Conservation (phyloP, 2,888 invertebrate genomes). For the Bombyx huttoni region DNA sequence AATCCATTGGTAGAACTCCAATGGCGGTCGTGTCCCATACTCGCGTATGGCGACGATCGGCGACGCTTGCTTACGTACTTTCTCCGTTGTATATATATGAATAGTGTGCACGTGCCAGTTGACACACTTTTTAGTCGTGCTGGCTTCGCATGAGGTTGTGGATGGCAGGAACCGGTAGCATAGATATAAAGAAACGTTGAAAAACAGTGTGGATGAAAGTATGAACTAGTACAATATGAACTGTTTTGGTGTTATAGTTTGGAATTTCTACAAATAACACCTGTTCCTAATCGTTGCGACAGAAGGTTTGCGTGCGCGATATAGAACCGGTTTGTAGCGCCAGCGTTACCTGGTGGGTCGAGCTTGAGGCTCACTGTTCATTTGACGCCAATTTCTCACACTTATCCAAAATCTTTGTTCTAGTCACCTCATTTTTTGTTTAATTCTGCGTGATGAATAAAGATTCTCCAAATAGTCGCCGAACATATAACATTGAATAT, state of each 20-base stretch:
- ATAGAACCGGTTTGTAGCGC: constrained; percentile 44
- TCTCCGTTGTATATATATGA: constrained; percentile 31
- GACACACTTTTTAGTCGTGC: constrained; percentile 41
- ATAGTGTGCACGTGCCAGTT: constrained; percentile 37
- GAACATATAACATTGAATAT: too few relatives aligned
- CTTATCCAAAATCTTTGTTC: constrained; percentile 48
- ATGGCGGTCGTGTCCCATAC: constrained; percentile 40
- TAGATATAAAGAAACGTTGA: too few relatives aligned
- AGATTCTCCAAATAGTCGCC: too few relatives aligned
- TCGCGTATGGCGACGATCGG: constrained; percentile 20
- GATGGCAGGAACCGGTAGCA: neutral
- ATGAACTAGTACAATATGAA: neutral
- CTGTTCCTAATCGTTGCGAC: constrained; percentile 50
- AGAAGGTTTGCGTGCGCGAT: constrained; percentile 36
- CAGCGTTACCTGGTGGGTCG: constrained; percentile 7
- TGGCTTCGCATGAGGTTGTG: neutral
- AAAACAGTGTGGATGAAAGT: neutral
- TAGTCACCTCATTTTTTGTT: constrained; percentile 26
- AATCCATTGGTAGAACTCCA: constrained; percentile 46
- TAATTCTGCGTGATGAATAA: neutral
- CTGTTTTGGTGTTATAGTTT: constrained; percentile 29
- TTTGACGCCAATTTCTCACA: constrained; percentile 23
- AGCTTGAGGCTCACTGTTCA: constrained; percentile 11
- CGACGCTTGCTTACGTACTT: constrained; percentile 35
- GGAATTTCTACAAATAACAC: constrained; percentile 56